These are phyloP conservation scores for Anthopleura xanthogrammica DNA, from an alignment of 92 coral and sea anemone species.

Conservation along the genomic window DNA sequence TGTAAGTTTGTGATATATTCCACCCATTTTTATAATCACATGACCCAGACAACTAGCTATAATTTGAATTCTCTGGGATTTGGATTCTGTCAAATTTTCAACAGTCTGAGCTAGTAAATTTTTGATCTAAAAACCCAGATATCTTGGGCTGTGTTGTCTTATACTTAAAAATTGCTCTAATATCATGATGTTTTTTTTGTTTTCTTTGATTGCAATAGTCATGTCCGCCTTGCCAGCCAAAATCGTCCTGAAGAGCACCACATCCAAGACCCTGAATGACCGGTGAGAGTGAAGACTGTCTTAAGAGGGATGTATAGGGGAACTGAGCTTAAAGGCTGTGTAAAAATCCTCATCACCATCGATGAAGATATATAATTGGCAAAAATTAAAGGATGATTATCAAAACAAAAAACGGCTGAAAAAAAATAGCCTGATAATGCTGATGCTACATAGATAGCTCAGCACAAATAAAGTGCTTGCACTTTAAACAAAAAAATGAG, in stretches of 20 bases:
- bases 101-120: too few species aligned
- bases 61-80: too few species aligned
- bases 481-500: too few species aligned
- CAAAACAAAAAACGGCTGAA: not conserved
- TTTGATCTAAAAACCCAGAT: too few species aligned
- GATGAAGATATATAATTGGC: slow-evolving; percentile 2
- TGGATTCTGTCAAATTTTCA: too few species aligned
- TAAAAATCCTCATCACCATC: not conserved
- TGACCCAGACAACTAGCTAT: too few species aligned
- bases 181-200: not conserved
- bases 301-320: slow-evolving; percentile 37
- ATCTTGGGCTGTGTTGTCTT: too few species aligned
- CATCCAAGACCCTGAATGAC: slow-evolving; percentile 95
- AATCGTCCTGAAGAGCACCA: slow-evolving; percentile 93
- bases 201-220: slow-evolving; percentile 39
- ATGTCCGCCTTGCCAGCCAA: slow-evolving; percentile 77
- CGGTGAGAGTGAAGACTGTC: slow-evolving; percentile 77
- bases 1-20: too few species aligned
- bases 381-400: slow-evolving; percentile 3
- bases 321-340: slow-evolving; percentile 31
- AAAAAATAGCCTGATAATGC: not conserved
- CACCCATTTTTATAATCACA: too few species aligned
- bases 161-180: not conserved
- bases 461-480: not conserved
- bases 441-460: not conserved